phyloP scores from a whole-genome alignment of 2,888 invertebrate species.

The Arenicola marina region DNA sequence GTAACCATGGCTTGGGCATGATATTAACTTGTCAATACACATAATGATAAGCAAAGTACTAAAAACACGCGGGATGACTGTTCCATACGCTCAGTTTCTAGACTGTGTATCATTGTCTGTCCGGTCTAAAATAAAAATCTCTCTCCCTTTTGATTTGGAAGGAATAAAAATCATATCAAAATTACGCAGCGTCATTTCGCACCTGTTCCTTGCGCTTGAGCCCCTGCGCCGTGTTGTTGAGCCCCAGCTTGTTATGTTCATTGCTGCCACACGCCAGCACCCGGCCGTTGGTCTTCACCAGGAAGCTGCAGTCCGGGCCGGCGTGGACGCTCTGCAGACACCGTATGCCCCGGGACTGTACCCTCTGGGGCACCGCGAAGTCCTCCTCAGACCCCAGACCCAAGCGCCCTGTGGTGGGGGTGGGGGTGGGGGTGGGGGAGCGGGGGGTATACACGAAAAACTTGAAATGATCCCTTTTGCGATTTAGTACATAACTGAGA shows the following conservation, averaged over 20 bases:
- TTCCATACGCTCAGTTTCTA: too few relatives aligned
- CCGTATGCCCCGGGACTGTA: constrained; percentile 46
- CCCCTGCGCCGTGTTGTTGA: constrained; percentile 55
- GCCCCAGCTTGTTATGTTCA: constrained; percentile 58
- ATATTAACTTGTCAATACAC: too few relatives aligned
- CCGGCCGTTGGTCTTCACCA: constrained; percentile 52
- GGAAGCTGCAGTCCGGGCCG: constrained; percentile 52
- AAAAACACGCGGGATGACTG: too few relatives aligned
- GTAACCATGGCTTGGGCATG: too few relatives aligned
- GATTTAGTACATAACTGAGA: neutral
- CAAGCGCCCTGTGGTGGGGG: constrained; percentile 41
- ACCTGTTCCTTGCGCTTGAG: constrained; percentile 38
- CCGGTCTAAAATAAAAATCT: too few relatives aligned
- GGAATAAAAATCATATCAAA: too few relatives aligned
- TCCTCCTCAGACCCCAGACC: constrained; percentile 57
- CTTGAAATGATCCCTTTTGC: neutral
- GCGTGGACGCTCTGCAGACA: constrained; percentile 49
- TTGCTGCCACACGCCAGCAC: constrained; percentile 59
- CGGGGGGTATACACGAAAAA: neutral
- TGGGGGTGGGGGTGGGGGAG: neutral
- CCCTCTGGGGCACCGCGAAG: constrained; percentile 49
- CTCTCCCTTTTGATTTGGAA: too few relatives aligned
- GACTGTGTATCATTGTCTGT: too few relatives aligned
- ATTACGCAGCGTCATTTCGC: too few relatives aligned
- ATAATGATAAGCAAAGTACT: too few relatives aligned